Evolutionary conservation across 2,113 vertebrate genomes (phyloP).

Genomic region (Salvelinus alpinus): DNA sequence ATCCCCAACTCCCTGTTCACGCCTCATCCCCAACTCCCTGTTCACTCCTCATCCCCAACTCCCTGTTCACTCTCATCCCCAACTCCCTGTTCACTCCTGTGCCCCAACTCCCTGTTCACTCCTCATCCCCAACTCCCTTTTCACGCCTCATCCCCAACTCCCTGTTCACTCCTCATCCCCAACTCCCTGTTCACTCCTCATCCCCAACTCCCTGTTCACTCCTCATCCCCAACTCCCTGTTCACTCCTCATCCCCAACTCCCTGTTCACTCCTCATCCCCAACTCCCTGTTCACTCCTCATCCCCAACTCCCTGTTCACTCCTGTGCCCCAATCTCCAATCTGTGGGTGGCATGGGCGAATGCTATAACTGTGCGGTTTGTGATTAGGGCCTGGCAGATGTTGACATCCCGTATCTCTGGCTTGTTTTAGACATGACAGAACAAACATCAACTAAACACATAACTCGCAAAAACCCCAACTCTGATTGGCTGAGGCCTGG

Average conservation of each 20-base stretch:
- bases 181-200: slow-evolving; percentile 22
- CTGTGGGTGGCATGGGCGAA: slow-evolving; percentile 14
- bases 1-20: too few species aligned
- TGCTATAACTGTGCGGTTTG: slow-evolving; percentile 15
- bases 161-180: slow-evolving; percentile 6
- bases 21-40: too few species aligned
- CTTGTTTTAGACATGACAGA: slow-evolving; percentile 52
- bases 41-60: too few species aligned
- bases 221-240: too few species aligned
- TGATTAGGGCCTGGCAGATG: slow-evolving; percentile 14
- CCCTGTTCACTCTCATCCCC: too few species aligned
- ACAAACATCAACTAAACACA: slow-evolving; percentile 32
- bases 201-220: slow-evolving; percentile 3
- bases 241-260: slow-evolving; percentile 20
- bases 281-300: not conserved
- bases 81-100: too few species aligned
- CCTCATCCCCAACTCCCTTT: slow-evolving; percentile 14
- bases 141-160: too few species aligned
- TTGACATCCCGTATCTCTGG: slow-evolving; percentile 37
- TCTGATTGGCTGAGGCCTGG: slow-evolving; percentile 29
- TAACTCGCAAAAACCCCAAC: slow-evolving; percentile 3
- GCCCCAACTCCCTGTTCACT: too few species aligned
- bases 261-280: slow-evolving; percentile 22
- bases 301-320: too few species aligned
- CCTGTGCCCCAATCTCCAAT: too few species aligned